Evolutionary conservation across 2,888 invertebrate species (phyloP).

Genomic region (Calliopum simillimum): DNA sequence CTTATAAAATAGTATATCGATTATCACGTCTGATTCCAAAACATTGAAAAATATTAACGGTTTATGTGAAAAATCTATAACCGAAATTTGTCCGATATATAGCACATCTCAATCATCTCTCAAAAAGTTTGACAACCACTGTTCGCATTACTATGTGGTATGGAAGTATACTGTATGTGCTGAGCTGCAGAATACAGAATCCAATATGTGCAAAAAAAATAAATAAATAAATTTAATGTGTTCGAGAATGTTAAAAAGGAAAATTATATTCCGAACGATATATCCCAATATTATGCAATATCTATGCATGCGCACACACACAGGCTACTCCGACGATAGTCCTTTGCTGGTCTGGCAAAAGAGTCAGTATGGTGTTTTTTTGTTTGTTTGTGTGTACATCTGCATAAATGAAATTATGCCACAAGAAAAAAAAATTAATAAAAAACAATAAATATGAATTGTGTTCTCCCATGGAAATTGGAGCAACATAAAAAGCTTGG

Average conservation of each 20-base stretch:
- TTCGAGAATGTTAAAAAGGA: constrained; percentile 61
- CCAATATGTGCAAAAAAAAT: constrained; percentile 61
- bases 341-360: neutral
- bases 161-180: no score
- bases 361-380: neutral
- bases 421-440: constrained; percentile 40
- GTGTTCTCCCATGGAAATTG: neutral
- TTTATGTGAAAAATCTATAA: no score
- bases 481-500: neutral
- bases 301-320: constrained; percentile 3
- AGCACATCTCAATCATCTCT: no score
- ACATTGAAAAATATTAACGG: no score
- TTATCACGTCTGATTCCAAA: no score
- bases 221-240: constrained; percentile 63
- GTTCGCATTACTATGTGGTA: no score
- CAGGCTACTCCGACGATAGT: neutral
- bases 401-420: constrained; percentile 61
- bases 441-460: constrained; percentile 37
- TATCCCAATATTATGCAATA: constrained; percentile 38
- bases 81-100: no score
- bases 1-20: no score
- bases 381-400: constrained; percentile 45
- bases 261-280: constrained; percentile 56
- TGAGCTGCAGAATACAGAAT: constrained; percentile 47
- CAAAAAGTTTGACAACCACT: no score